phyloP scores from a whole-genome alignment of 1,140 invertebrate species.

The Pygmarrhopalites habei region DNA sequence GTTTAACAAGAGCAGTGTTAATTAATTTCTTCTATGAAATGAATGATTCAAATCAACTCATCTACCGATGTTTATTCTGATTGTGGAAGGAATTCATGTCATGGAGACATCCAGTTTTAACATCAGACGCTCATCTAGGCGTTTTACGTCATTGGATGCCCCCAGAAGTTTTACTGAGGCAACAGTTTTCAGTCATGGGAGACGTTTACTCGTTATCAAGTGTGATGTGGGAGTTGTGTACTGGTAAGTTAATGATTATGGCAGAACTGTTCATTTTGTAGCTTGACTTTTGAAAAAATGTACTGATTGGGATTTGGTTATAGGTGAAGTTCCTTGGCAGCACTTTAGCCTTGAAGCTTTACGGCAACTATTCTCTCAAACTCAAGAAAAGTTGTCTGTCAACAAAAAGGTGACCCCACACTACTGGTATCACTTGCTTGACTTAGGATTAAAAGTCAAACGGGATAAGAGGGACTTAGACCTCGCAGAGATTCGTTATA shows the following conservation, averaged over 20 bases:
- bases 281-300: too few species aligned
- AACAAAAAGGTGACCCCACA: background rate
- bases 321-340: constrained; percentile 9
- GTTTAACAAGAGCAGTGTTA: background rate
- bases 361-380: background rate
- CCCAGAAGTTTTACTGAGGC: constrained; percentile 45
- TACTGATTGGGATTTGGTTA: background rate
- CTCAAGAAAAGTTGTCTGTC: background rate
- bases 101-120: constrained; percentile 6
- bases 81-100: background rate
- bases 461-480: background rate
- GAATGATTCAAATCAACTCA: too few species aligned
- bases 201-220: constrained; percentile 47
- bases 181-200: constrained; percentile 40
- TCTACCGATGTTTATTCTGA: too few species aligned
- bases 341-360: background rate
- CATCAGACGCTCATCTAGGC: constrained; percentile 32
- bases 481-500: background rate
- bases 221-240: constrained; percentile 47
- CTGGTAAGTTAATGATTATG: constrained; percentile 23
- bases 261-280: too few species aligned
- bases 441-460: background rate
- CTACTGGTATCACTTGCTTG: background rate
- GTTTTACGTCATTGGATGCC: constrained; percentile 45
- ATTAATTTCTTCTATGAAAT: too few species aligned